Conservation (phyloP, 2,113 vertebrate species). For the Suricata suricatta region DNA sequence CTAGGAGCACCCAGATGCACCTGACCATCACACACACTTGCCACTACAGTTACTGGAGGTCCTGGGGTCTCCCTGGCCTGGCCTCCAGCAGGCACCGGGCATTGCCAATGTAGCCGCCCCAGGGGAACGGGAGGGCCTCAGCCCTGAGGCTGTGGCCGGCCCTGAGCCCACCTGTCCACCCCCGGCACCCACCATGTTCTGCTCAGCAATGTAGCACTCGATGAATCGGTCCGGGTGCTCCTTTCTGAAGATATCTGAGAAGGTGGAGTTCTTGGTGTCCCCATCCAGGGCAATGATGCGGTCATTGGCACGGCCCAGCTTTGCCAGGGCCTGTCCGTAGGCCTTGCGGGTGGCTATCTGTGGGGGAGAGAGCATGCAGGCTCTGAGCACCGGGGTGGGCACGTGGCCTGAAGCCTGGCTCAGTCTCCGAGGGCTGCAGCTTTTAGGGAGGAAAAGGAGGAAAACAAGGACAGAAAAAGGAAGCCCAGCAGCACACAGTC, state of each 20-base stretch:
- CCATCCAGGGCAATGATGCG: slow-evolving; percentile 93
- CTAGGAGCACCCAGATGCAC: too few species aligned
- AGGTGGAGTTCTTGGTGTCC: slow-evolving; percentile 97
- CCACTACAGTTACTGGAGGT: not conserved
- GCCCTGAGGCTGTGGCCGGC: not conserved
- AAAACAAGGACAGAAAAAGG: not conserved
- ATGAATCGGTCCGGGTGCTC: slow-evolving; percentile 95
- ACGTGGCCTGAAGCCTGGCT: not conserved
- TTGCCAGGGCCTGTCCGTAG: slow-evolving; percentile 92
- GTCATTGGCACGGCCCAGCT: slow-evolving; percentile 92
- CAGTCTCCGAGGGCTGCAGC: not conserved
- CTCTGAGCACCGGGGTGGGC: not conserved
- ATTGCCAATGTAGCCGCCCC: not conserved
- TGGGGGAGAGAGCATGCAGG: not conserved
- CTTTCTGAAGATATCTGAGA: slow-evolving; percentile 95
- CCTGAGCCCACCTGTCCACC: not conserved
- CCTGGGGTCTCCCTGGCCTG: not conserved
- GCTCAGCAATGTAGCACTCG: slow-evolving; percentile 96
- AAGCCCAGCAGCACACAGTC: not conserved
- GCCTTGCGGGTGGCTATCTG: slow-evolving; percentile 96
- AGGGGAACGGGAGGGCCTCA: not conserved
- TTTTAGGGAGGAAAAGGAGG: not conserved
- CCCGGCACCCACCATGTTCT: slow-evolving; percentile 92
- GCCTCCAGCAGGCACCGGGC: not conserved
- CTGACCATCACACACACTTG: too few species aligned